Percentiles rank a stretch among this genome's conserved stretches.
Conservation (phyloP, 2,888 invertebrate genomes). For the Eupithecia exiguata region DNA sequence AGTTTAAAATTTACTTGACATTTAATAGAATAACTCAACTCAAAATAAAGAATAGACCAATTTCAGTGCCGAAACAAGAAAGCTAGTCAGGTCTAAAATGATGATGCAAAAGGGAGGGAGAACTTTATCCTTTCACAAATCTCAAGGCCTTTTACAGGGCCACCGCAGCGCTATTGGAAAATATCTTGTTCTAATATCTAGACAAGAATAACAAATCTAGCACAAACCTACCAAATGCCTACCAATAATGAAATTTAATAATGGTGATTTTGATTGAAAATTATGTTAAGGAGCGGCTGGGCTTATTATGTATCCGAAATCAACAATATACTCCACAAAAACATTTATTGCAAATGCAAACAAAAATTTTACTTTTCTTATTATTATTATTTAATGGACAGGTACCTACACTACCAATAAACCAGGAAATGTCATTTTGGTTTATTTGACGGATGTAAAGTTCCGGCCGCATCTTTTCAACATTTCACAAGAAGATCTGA, state of each 20-base stretch:
- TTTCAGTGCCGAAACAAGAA: too few relatives aligned
- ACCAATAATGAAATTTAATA: background rate
- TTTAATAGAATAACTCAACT: too few relatives aligned
- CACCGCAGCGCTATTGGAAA: background rate
- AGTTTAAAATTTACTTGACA: background rate
- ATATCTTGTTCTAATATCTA: background rate
- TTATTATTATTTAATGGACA: background rate
- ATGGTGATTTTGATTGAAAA: background rate
- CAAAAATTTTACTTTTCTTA: background rate
- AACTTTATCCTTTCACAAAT: constrained; percentile 2
- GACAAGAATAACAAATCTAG: background rate
- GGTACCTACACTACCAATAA: background rate
- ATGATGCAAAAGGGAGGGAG: background rate
- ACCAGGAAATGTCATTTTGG: background rate
- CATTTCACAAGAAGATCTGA: background rate
- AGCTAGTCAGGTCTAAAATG: background rate
- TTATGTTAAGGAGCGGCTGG: background rate
- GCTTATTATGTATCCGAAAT: too few relatives aligned
- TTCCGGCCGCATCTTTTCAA: background rate
- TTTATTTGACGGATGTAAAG: background rate
- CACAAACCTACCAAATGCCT: background rate
- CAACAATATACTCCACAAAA: background rate
- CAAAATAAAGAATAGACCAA: too few relatives aligned
- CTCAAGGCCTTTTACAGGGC: background rate
- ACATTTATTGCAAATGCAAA: background rate